Evolutionary conservation across 92 coral and sea anemone species (phyloP), one percentile per base, ranked within the genome.

Genomic region (Muricea muricata): DNA sequence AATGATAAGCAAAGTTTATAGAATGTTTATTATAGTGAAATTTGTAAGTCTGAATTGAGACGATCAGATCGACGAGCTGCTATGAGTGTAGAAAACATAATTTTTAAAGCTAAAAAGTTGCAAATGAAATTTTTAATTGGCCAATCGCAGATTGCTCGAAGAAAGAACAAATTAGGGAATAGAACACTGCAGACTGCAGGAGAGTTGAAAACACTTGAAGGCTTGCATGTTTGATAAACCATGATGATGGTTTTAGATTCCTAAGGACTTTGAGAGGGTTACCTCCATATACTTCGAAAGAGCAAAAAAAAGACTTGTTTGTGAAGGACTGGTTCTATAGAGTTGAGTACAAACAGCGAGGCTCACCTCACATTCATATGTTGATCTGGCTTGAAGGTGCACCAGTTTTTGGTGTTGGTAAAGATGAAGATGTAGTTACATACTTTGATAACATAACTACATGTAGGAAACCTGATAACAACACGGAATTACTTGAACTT

Each of bases 71-170:
- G 26, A 9, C 15, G 60, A 20, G 60, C 60, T 9, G 60, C 60
- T 3, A 87, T 82, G 84, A 82, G 91, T 70, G 57, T 87, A 24
- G 89, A 85, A 85, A 89, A 89, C 55, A 61, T 84, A n/a, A 78
- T 89, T 79, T 89, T 45, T 47, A 85, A 84, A 85, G 50, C 79
- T 37, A 85, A 78, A 61, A 76, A 84, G 54, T 17, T 84, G 70
- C 87, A 52, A 52, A 52, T 52, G 60, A 52, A 52, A 52, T 3
- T 52, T 52, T 1, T 52, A 3, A 9, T 52, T 15, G 60, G 60
- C 18, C 15, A 52, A 52, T 52, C 60, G 20, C 60, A 52, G 8
- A 52, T 52, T 52, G 60, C 60, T 52, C 18, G 18, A 25, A 52
- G 60, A 52, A 52, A 52, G 20, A 9, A 18, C 60, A 52, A 84